Evolutionary conservation across 53 echinoderm and acorn worm genomes (phyloP).

Genomic region (Crossaster papposus): DNA sequence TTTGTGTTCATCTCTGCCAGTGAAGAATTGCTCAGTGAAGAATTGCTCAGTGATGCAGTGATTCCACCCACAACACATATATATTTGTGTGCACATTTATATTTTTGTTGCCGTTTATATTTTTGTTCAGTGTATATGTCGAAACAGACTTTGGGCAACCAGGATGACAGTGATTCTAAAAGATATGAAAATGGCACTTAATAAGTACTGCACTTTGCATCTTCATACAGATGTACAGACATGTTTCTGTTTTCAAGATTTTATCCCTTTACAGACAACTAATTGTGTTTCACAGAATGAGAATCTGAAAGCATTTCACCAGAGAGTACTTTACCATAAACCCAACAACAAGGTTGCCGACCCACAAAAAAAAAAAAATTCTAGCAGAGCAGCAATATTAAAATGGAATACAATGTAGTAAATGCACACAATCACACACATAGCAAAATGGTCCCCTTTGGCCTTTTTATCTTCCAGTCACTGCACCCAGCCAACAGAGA

Average conservation of each 20-base stretch:
- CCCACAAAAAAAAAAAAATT: background rate
- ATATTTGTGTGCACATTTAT: too few relatives aligned
- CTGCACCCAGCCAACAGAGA: background rate
- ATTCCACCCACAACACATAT: too few relatives aligned
- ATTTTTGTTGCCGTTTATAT: too few relatives aligned
- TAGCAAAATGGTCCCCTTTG: slow-evolving; percentile 11
- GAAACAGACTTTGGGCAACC: too few relatives aligned
- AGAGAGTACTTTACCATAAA: background rate
- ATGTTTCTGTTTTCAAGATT: background rate
- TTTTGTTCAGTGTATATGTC: too few relatives aligned
- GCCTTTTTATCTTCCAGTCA: background rate
- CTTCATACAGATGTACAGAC: too few relatives aligned
- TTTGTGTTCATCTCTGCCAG: too few relatives aligned
- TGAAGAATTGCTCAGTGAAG: too few relatives aligned
- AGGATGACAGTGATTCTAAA: too few relatives aligned
- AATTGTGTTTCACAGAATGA: background rate
- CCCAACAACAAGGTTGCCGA: background rate
- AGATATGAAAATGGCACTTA: too few relatives aligned
- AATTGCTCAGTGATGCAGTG: too few relatives aligned
- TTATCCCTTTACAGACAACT: background rate
- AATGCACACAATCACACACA: background rate
- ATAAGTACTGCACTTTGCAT: too few relatives aligned
- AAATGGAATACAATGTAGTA: slow-evolving; percentile 16
- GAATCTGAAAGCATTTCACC: background rate
- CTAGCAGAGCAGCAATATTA: background rate